These are phyloP conservation scores for Coturnix japonica DNA, from an alignment of 2,113 vertebrate genomes.

Conservation along the genomic window DNA sequence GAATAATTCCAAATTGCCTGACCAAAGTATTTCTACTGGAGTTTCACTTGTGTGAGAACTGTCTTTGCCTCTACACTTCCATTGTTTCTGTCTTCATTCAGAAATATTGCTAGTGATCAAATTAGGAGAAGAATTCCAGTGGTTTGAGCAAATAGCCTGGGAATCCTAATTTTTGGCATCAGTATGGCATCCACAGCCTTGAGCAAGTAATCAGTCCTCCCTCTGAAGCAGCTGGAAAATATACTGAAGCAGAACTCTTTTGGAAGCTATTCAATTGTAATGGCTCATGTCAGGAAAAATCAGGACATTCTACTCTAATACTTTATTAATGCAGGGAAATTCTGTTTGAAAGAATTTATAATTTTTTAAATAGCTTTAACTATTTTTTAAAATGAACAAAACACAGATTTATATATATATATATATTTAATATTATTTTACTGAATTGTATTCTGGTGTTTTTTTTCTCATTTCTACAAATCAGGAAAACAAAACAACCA, in stretches of 20 bases:
- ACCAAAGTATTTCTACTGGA: not conserved
- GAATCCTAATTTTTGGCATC: constrained; percentile 9
- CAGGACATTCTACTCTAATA: not conserved
- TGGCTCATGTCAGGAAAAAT: not conserved
- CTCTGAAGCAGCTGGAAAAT: not conserved
- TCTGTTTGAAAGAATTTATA: not conserved
- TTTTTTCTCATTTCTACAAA: not conserved
- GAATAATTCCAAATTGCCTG: not conserved
- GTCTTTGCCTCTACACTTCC: not conserved
- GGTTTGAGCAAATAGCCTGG: not conserved
- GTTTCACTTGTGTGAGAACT: not conserved
- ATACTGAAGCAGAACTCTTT: not conserved
- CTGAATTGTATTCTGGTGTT: not conserved
- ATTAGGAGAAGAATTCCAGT: not conserved
- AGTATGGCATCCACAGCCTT: not conserved
- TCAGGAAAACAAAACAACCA: not conserved
- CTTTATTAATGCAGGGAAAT: not conserved
- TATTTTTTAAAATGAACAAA: not conserved
- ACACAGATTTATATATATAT: not conserved
- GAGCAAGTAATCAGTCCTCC: not conserved
- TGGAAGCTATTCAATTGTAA: not conserved
- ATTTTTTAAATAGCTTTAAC: not conserved
- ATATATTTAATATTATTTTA: not conserved
- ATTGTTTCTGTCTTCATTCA: not conserved
- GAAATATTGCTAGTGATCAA: not conserved